Percentiles rank a stretch among this genome's conserved stretches.
These are phyloP conservation scores for Ctenoplectra terminalis DNA, from an alignment of 1,140 invertebrate genomes.

Conservation along the genomic window DNA sequence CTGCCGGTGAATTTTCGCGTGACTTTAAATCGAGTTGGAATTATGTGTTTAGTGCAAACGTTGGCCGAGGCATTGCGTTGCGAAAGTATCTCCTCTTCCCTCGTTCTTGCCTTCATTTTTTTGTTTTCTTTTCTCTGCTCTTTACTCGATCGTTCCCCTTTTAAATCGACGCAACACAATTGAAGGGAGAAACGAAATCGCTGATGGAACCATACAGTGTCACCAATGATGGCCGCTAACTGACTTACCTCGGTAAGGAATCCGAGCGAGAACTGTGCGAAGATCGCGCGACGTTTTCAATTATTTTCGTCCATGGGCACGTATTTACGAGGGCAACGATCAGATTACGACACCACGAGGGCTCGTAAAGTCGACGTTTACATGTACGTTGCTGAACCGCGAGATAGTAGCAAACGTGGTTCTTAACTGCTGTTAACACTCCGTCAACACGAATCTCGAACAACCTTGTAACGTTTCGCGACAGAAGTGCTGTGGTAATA, in stretches of 20 bases:
- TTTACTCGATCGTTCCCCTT: neutral
- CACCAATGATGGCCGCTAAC: neutral
- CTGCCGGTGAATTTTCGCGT: slow-evolving; percentile 41
- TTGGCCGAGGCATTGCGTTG: neutral
- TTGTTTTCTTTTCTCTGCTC: neutral
- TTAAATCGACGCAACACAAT: neutral
- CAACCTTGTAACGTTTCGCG: slow-evolving; percentile 54
- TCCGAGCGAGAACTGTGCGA: no score
- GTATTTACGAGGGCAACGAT: slow-evolving; percentile 53
- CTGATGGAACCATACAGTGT: neutral
- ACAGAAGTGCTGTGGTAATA: slow-evolving; percentile 10
- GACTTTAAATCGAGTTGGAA: slow-evolving; percentile 39
- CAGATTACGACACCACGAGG: slow-evolving; percentile 52
- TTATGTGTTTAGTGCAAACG: slow-evolving; percentile 39
- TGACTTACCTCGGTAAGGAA: no score
- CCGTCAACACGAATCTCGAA: slow-evolving; percentile 56
- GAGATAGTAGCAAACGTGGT: slow-evolving; percentile 52
- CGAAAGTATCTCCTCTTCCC: neutral
- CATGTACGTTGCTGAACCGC: slow-evolving; percentile 48
- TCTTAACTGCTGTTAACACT: slow-evolving; percentile 62
- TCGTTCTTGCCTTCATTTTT: neutral
- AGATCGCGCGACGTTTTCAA: slow-evolving; percentile 6
- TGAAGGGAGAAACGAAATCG: neutral
- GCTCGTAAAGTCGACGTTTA: slow-evolving; percentile 60
- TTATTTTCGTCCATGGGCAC: slow-evolving; percentile 17